Base-by-base conservation (phyloP, 2,888 invertebrate genomes). In the Lepidocyrtinus sp. region DNA sequence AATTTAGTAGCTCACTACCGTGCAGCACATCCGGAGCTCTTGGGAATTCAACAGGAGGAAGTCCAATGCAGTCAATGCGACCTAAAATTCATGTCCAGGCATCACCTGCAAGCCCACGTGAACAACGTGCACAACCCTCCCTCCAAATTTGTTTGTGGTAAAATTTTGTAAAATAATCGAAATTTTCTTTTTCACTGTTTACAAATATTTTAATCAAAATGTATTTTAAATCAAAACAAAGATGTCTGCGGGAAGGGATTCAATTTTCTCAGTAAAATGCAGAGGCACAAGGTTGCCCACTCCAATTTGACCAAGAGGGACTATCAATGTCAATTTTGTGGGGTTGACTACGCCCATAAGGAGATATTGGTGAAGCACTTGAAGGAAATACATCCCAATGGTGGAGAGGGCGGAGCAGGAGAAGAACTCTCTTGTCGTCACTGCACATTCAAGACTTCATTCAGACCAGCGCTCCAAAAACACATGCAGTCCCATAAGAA, bases 271-370 rank as follows among this genome's bases (percentile, higher is more conserved):
- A 27, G 17, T 1, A 12, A 17, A 5, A 36, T 71, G 19, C 1
- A 36, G 19, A 2, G 21, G 3, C 71, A 71, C 22, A 12, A 71
- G 26, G 7, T 62, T 15, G 36, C 27, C 3, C 71, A 71, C 19
- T 17, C 36, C 36, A 5, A 26, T 1, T 12, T 17, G 5, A 19
- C 1, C 3, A 61, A 19, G 12, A 59, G 27, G 21, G 62, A 71
- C 0, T 36, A 17, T 15, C 61, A 61, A 1, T 71, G 71, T 61
- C 27, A 61, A 21, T 1, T 71, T 7, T 71, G 71, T 62, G 71
- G 71, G 1, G 21, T 26, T 7, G 36, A 62, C 61, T 71, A 61
- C 19, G 3, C 62, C 1, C 21, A 27, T 15, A 27, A 71, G 25
- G 1, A 22, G 2, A 17, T 17, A 12, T 22, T 71, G 19, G 3